Percentiles rank a stretch among this genome's conserved stretches.
Conservation (phyloP, 1,140 invertebrate species). For the Ptiloglossa arizonensis region DNA sequence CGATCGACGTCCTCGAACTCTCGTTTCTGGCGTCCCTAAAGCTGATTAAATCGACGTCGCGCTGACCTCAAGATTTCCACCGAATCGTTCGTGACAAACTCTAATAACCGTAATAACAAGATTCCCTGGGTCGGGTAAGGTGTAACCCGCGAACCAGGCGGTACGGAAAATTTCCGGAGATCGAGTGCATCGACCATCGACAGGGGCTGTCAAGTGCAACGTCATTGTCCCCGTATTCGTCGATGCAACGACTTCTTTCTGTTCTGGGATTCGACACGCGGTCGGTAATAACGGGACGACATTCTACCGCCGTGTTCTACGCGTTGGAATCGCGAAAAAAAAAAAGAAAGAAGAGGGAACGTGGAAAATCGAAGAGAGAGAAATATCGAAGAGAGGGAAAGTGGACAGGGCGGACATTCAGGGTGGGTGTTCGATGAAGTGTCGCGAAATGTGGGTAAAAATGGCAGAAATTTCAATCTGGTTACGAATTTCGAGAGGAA, state of each 20-base stretch:
- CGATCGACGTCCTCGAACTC: background rate
- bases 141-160: no score
- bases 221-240: background rate
- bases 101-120: constrained; percentile 30
- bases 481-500: no score
- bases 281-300: constrained; percentile 28
- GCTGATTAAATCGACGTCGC: background rate
- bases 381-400: no score
- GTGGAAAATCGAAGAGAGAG: no score
- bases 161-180: background rate
- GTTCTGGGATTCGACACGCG: constrained; percentile 1
- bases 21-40: background rate
- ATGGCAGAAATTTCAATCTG: no score
- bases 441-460: no score
- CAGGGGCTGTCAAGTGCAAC: constrained; percentile 2
- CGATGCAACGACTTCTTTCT: background rate
- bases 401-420: no score
- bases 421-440: no score
- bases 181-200: constrained; percentile 8
- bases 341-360: constrained; percentile 21
- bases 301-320: constrained; percentile 6
- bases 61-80: constrained; percentile 16
- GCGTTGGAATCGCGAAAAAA: background rate
- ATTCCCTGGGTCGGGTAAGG: background rate
- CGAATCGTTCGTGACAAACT: constrained; percentile 7